Conservation (phyloP, 2,888 invertebrate genomes). For the Caenorhabditis sp. region DNA sequence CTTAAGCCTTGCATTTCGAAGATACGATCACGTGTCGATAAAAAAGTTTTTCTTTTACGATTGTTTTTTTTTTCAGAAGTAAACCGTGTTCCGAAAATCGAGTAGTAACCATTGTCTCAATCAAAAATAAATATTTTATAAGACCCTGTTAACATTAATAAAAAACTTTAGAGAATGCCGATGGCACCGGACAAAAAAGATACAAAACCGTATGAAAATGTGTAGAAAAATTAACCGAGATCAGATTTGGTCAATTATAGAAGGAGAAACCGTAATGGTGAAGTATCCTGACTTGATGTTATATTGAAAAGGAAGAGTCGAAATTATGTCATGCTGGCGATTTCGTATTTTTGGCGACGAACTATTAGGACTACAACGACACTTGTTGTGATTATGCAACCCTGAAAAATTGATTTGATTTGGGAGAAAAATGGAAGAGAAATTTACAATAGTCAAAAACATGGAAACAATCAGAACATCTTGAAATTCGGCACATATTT, state of each 20-base stretch:
- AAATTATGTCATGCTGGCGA: conserved; percentile 32
- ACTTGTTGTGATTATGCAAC: conserved; percentile 24
- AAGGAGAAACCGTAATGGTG: background rate
- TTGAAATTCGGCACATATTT: conserved; percentile 30
- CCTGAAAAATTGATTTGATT: conserved; percentile 9
- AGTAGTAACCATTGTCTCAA: no score
- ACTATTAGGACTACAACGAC: conserved; percentile 24
- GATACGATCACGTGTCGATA: no score
- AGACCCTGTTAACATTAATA: no score
- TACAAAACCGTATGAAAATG: background rate
- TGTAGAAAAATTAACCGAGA: background rate
- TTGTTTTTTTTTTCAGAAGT: no score
- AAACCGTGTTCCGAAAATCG: no score
- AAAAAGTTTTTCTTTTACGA: no score
- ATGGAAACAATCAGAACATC: conserved; percentile 20
- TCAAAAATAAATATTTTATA: no score
- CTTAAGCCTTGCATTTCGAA: no score
- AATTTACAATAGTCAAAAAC: conserved; percentile 23
- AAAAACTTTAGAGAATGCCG: no score
- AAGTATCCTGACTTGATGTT: background rate
- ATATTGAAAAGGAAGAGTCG: background rate
- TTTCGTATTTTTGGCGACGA: conserved; percentile 38
- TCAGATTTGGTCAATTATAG: background rate
- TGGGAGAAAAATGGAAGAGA: background rate
- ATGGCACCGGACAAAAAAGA: background rate